Conservation (phyloP, 2,888 invertebrate genomes). For the Sceliomorpha sp. region DNA sequence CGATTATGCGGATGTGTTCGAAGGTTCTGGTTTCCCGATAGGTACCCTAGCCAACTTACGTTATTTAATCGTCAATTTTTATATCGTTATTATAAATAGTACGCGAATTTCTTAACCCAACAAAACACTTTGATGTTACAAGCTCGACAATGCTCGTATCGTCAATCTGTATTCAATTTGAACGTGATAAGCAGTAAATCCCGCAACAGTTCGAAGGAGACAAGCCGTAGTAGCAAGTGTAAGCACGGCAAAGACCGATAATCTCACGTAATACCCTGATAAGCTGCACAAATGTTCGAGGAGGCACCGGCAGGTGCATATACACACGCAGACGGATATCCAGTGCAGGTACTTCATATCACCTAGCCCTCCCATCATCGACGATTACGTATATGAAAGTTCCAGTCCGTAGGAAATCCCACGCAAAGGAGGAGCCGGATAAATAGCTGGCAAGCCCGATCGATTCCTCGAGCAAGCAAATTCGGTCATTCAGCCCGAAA, state of each 20-base stretch:
- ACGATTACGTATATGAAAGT: background rate
- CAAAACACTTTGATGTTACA: too few species aligned
- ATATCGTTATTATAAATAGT: too few species aligned
- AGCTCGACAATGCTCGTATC: conserved; percentile 32
- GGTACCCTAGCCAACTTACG: too few species aligned
- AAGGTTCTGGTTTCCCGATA: too few species aligned
- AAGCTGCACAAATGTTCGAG: conserved; percentile 45
- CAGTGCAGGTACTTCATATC: too few species aligned
- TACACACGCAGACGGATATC: conserved; percentile 3
- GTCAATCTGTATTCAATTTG: conserved; percentile 47
- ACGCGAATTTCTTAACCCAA: too few species aligned
- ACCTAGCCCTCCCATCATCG: background rate
- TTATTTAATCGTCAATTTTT: too few species aligned
- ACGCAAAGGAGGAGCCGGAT: too few species aligned
- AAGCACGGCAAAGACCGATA: conserved; percentile 51
- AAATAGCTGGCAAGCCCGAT: too few species aligned
- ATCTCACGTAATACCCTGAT: conserved; percentile 52
- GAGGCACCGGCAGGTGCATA: conserved; percentile 29
- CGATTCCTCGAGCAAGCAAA: too few species aligned
- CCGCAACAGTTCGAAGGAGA: conserved; percentile 43
- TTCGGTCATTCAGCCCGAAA: background rate
- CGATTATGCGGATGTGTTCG: too few species aligned
- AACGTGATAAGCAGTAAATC: conserved; percentile 49
- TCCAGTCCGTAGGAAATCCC: too few species aligned
- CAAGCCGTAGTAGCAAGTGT: conserved; percentile 37